Evolutionary conservation across 2,888 invertebrate genomes (phyloP), one percentile per base, ranked within the genome.

Genomic region (Lysandra bellargus): DNA sequence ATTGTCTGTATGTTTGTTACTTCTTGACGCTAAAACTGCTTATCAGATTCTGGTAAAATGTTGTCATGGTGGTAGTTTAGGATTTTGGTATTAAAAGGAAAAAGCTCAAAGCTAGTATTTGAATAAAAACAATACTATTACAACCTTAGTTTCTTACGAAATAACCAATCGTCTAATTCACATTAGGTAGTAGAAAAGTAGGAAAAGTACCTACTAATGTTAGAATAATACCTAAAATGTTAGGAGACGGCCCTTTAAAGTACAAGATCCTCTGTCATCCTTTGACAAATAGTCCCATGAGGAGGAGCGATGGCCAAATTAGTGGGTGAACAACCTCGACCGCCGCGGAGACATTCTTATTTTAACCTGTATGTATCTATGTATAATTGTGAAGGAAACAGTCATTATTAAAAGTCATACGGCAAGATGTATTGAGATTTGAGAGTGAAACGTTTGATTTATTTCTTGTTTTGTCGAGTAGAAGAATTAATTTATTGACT

Each of bases 301-400:
- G 88, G 84, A 84, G 86, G 90, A 89, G 90, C 91, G 91, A 90
- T 90, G 91, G 92, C 93, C 93, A 94, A 94, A 85, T 69, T 90
- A 89, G 86, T 92, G 91, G 93, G 94, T 94, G 92, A 94, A 94
- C 90, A 92, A 94, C 94, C 94, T 94, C 89, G 91, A 91, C 89
- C 86, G 85, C 30, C 30, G 87, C 88, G 90, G 92, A 91, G 94
- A 94, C 93, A 94, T 90, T 94, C 93, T 93, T 94, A 94, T 94
- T 94, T 93, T 93, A 93, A 92, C 90, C 89, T 88, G 86, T 79
- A 83, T 81, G 80, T 80, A 81, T 82, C 83, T 81, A 81, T 81
- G 82, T 81, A 80, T 81, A 79, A 80, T 81, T 79, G 77, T 80
- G 79, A 79, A 78, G 79, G 79, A 79, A 79, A 40, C 75, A 53